Evolutionary conservation across 2,797 vertebrate species (phyloP).

Genomic region (Eleutherodactylus coqui): DNA sequence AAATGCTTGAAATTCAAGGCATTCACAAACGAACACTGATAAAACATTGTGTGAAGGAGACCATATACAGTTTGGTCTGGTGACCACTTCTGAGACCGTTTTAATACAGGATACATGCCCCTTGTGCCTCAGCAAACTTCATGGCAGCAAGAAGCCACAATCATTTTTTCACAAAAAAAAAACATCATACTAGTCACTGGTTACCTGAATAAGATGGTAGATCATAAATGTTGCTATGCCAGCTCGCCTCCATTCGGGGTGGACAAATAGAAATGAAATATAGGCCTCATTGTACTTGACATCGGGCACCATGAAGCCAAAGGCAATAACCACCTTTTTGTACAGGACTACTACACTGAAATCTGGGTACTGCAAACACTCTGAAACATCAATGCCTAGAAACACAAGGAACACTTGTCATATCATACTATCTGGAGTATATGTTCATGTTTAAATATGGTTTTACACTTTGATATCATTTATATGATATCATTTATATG

Average conservation of each 20-base stretch:
- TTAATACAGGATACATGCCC: too few relatives aligned
- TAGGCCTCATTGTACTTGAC: slow-evolving; percentile 98
- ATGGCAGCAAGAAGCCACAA: too few relatives aligned
- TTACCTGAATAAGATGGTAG: slow-evolving; percentile 97
- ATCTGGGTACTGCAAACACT: slow-evolving; percentile 97
- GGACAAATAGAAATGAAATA: slow-evolving; percentile 95
- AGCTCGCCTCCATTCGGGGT: slow-evolving; percentile 94
- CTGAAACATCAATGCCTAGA: slow-evolving; percentile 93
- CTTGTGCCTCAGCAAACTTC: too few relatives aligned
- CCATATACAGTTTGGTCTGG: too few relatives aligned
- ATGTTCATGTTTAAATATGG: neutral
- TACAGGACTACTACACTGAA: slow-evolving; percentile 97
- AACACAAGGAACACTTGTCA: neutral
- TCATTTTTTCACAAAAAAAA: neutral
- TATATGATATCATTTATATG: too few relatives aligned
- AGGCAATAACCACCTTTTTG: slow-evolving; percentile 93
- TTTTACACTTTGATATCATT: neutral
- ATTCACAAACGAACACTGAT: too few relatives aligned
- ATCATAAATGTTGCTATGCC: slow-evolving; percentile 98
- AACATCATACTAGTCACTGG: neutral
- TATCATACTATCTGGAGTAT: neutral
- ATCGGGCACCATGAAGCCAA: slow-evolving; percentile 97
- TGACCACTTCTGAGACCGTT: too few relatives aligned
- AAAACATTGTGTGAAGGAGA: too few relatives aligned
- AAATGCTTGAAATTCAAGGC: too few relatives aligned